Conservation (phyloP, 2,888 invertebrate genomes). For the Rhagium mordax region DNA sequence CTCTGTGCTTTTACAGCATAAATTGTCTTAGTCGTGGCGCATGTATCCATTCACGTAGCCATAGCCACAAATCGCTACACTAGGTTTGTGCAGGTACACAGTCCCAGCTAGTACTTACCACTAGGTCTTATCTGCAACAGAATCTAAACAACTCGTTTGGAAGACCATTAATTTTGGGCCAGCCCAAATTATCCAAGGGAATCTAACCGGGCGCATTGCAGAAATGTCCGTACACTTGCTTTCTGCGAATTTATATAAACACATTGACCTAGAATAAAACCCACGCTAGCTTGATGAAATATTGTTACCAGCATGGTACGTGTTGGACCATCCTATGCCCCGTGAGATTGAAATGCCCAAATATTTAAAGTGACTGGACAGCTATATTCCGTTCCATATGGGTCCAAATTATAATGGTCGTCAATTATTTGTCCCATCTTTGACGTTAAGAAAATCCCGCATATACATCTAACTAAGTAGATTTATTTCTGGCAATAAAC, state of each 20-base stretch:
- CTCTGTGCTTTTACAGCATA: too few relatives aligned
- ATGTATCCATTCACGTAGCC: too few relatives aligned
- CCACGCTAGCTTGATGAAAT: slow-evolving; percentile 9
- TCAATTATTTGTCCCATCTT: too few relatives aligned
- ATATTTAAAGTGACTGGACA: not conserved
- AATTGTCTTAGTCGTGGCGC: too few relatives aligned
- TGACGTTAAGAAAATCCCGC: too few relatives aligned
- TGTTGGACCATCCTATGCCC: slow-evolving; percentile 22
- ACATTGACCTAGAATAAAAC: slow-evolving; percentile 24
- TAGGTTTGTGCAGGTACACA: too few relatives aligned
- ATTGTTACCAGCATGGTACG: slow-evolving; percentile 4
- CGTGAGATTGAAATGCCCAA: not conserved
- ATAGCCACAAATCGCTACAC: too few relatives aligned
- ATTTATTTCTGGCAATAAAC: too few relatives aligned
- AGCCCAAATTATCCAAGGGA: slow-evolving; percentile 7
- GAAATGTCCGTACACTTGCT: slow-evolving; percentile 6
- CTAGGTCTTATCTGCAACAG: too few relatives aligned
- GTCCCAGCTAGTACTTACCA: too few relatives aligned
- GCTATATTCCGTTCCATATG: not conserved
- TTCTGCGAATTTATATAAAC: slow-evolving; percentile 5
- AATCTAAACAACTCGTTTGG: not conserved
- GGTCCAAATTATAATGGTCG: too few relatives aligned
- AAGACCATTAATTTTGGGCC: not conserved
- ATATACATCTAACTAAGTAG: too few relatives aligned
- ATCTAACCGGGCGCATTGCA: not conserved